Evolutionary conservation across 2,113 vertebrate species (phyloP).

Genomic region (Hydropotes inermis): DNA sequence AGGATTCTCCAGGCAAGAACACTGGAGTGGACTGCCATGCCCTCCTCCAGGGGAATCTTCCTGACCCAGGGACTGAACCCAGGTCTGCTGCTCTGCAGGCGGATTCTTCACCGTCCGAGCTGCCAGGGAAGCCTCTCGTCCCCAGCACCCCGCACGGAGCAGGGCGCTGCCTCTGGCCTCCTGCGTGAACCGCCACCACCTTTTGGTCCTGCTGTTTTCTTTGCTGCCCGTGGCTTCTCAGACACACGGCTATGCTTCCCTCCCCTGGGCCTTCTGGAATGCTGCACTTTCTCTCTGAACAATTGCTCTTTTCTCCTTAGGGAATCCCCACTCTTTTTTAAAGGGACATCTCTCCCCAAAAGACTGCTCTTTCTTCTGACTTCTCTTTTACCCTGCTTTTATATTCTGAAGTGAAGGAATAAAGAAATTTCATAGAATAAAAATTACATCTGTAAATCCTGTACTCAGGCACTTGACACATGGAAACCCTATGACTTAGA

Average conservation of each 20-base stretch:
- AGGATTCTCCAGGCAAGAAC: background rate
- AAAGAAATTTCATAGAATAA: too few relatives aligned
- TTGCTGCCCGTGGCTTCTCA: background rate
- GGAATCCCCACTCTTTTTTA: background rate
- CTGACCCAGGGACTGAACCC: background rate
- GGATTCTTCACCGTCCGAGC: background rate
- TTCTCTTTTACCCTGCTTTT: background rate
- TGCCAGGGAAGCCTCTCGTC: background rate
- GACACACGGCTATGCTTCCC: background rate
- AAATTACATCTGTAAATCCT: background rate
- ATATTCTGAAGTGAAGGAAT: background rate
- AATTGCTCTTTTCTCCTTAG: background rate
- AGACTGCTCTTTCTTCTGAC: background rate
- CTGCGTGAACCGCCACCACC: fast-evolving
- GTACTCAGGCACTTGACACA: background rate
- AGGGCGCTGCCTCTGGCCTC: background rate
- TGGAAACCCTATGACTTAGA: fast-evolving
- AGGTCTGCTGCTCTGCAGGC: background rate
- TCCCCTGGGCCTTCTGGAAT: background rate
- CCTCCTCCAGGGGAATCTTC: background rate
- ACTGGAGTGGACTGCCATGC: background rate
- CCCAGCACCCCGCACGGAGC: fast-evolving
- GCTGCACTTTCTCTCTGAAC: background rate
- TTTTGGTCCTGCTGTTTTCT: background rate
- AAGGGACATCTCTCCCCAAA: background rate